Percentiles rank a stretch among this genome's conserved stretches.
Evolutionary conservation across 2,113 vertebrate genomes (phyloP).

Genomic region (Bathybates hornii): DNA sequence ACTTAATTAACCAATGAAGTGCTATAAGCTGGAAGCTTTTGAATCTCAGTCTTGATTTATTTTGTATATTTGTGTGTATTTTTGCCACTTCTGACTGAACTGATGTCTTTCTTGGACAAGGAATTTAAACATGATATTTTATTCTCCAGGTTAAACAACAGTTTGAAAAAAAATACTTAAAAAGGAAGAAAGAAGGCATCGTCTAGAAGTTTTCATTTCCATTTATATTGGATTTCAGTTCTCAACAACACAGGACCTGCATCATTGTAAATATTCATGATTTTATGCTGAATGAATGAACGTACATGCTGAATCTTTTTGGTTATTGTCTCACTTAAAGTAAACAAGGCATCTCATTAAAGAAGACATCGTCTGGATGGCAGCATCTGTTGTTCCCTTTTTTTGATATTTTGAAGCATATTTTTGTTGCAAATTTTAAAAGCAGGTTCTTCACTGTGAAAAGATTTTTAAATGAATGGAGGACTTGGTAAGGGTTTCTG

Average conservation of each 20-base stretch:
- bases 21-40: neutral
- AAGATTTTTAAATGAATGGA: neutral
- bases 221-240: neutral
- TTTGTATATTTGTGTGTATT: neutral
- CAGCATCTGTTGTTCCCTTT: neutral
- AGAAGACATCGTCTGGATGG: neutral
- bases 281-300: neutral
- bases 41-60: neutral
- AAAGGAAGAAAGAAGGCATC: neutral
- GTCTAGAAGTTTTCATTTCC: neutral
- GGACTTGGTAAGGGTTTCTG: neutral
- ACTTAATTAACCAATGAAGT: neutral
- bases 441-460: neutral
- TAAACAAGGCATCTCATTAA: neutral
- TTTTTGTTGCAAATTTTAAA: neutral
- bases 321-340: neutral
- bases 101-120: neutral
- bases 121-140: neutral
- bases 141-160: neutral
- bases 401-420: neutral
- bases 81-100: neutral
- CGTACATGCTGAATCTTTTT: neutral
- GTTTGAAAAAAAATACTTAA: neutral
- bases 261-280: neutral
- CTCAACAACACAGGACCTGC: neutral